Percentiles rank a stretch among this genome's conserved stretches.
These are phyloP conservation scores for Tauraco hartlaubi DNA, from an alignment of 2,797 vertebrate genomes.

Conservation along the genomic window DNA sequence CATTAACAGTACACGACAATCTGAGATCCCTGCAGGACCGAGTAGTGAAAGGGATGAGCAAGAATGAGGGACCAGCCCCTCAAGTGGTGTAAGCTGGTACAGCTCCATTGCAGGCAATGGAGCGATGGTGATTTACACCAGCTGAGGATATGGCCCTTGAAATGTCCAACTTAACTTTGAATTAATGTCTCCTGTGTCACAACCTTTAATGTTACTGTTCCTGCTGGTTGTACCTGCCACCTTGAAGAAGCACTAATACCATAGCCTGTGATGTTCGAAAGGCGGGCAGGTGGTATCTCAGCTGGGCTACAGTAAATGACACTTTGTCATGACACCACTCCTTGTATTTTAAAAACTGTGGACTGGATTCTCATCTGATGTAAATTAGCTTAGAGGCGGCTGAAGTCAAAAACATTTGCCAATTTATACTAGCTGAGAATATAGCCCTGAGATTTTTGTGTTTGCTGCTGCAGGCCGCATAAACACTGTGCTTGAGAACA, in stretches of 20 bases:
- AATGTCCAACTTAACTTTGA: conserved; percentile 77
- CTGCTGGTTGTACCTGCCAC: neutral
- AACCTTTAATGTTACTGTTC: neutral
- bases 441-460: conserved; percentile 61
- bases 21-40: conserved; percentile 55
- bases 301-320: neutral
- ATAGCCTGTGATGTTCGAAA: neutral
- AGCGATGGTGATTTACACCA: conserved; percentile 58
- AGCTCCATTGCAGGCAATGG: conserved; percentile 38
- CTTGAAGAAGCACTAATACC: neutral
- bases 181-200: conserved; percentile 21
- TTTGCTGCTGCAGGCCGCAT: neutral
- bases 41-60: conserved; percentile 51
- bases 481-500: conserved; percentile 44
- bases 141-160: conserved; percentile 60
- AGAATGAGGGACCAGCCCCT: conserved; percentile 72
- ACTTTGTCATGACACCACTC: neutral
- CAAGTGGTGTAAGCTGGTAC: conserved; percentile 69
- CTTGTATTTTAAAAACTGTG: neutral
- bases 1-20: conserved; percentile 29
- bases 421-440: conserved; percentile 51
- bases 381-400: conserved; percentile 32
- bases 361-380: conserved; percentile 63
- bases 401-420: conserved; percentile 40
- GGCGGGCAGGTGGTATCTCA: neutral